Evolutionary conservation across 1,140 invertebrate species (phyloP), one percentile per base, ranked within the genome.

Genomic region (Drosophila guanche): DNA sequence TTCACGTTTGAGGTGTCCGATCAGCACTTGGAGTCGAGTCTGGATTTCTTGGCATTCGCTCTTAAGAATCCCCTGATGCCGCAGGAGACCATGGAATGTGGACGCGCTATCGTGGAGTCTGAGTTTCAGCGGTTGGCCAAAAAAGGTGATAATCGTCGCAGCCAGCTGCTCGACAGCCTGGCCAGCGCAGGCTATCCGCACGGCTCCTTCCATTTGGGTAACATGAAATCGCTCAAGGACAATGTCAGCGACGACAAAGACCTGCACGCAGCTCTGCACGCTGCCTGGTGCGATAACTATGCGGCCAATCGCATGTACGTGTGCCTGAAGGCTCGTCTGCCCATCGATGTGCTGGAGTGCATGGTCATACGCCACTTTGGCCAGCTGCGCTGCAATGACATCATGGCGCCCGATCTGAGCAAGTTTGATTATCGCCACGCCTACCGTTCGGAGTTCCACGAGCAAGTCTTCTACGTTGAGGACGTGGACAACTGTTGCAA

Each of bases 1-100:
- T 98, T 97, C 92, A 95, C 97, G 85, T 98, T 98, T 91, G 96
- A 97, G 85, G 94, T 97, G 55, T 94, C 96, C 54, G 95, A 96
- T 84, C 95, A 96, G 78, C 92, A 96, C 91, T 93, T 98, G 4
- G 90, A 93, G 2, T 93, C 94, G 41, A 95, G 95, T 0, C 92
- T 98, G 76, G 96, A 98, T 89, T 95, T 96, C 75, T 98, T 99
- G 93, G 95, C 97, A 42, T 96, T 98, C 88, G 97, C 98, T 92
- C 98, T 99, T 91, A 95, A 96, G 16, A 93, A 94, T 42, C 98
- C 98, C 2, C 91, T 98, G 33, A 97, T 99, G 94, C 95, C 95
- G 83, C 93, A 95, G 81, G 95, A 96, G 68, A 95, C 97, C 0
- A 98, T 98, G 93, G 94, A 95, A 45, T 93, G 97, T 23, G 98